A percentile compares a stretch with the other conserved stretches of the same genome.
Evolutionary conservation across 2,888 invertebrate genomes (phyloP).

Genomic region (Lingula anatina): DNA sequence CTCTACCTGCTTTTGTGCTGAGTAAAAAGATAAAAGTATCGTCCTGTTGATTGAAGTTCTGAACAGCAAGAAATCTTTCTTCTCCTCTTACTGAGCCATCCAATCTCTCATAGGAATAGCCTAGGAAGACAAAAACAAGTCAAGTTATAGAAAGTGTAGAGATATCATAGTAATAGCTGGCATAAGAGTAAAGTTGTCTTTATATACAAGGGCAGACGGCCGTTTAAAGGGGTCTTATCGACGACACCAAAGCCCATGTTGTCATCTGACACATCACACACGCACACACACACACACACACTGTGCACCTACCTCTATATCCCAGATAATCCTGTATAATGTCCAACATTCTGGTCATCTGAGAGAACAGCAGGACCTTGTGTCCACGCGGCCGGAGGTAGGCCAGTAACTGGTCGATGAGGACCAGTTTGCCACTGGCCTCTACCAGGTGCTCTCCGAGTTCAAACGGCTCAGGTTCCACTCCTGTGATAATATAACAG

Average conservation of each 20-base stretch:
- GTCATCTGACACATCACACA: no score
- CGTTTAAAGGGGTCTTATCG: no score
- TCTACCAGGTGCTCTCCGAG: constrained; percentile 54
- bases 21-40: constrained; percentile 53
- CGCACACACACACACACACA: no score
- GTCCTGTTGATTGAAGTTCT: constrained; percentile 48
- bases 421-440: constrained; percentile 49
- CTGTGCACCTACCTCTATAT: constrained; percentile 35
- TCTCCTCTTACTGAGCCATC: constrained; percentile 53
- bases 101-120: constrained; percentile 50
- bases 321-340: constrained; percentile 53
- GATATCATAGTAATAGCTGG: no score
- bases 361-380: constrained; percentile 53
- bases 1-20: constrained; percentile 52
- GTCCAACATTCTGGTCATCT: constrained; percentile 53
- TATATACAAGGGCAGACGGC: no score
- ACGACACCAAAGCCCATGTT: no score
- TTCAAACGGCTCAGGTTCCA: constrained; percentile 54
- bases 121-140: constrained; percentile 21
- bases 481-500: no score
- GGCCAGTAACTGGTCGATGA: constrained; percentile 48
- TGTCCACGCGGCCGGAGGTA: constrained; percentile 43
- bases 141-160: no score
- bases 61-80: constrained; percentile 51
- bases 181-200: no score